Base-by-base conservation (phyloP, 2,797 vertebrate genomes). In the Fistularia tabacaria region DNA sequence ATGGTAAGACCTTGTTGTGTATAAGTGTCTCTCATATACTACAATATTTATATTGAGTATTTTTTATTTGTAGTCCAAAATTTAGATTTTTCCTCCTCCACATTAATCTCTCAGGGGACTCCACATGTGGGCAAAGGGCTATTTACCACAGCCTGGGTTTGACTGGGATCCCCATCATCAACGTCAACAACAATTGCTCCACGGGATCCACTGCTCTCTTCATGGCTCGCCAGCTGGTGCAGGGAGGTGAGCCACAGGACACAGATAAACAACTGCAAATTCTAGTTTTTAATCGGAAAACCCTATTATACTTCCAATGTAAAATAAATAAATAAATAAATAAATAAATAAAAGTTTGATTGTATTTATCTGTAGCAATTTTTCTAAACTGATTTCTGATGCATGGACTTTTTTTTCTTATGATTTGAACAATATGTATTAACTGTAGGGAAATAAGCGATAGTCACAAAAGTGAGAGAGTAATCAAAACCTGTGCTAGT, bases 181-280 rank as follows among this genome's bases (percentile, higher is more conserved):
- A 99, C 1, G 93, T 99, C 15, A 95, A 99, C 88, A 99, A 99
- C 80, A 98, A 99, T 87, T 99, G 97, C 72, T 92, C 95, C 56
- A 98, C 94, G 0, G 97, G 97, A n/a, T 95, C 97, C 54, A 98
- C 95, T 2, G 97, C 97, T 14, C 87, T 99, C 73, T 99, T 93
- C 79, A 73, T 97, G 92, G 94, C 93, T n/a, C 89, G 87, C 2
- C 95, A 99, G 59, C 77, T 96, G 50, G 63, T 99, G 59, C 91
- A 86, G 74, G 97, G 97, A 89, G 94, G 96, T 98, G 67, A 89
- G 94, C 51, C 12, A 8, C 49, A 14, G 13, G 12, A 14, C 6
- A 37, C 3, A 6, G 11, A 12, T 45, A 45, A 7, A 10, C 14
- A 6, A 45, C 14, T 12, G 5, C 11, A 12, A 45, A 9, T 45